Evolutionary conservation across 2,797 vertebrate genomes (phyloP).

Genomic region (Meda fulgida): DNA sequence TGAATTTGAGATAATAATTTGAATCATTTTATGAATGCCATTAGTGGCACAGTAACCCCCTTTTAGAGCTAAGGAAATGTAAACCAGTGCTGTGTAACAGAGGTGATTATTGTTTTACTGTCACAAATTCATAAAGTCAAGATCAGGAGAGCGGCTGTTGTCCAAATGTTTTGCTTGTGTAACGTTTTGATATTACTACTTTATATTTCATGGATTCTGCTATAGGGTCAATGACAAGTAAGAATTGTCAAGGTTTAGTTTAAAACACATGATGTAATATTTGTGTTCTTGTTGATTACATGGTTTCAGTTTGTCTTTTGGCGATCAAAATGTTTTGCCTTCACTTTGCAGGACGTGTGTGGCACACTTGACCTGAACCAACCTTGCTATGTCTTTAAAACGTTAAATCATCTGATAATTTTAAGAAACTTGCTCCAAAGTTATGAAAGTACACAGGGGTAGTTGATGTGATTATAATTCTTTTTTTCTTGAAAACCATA

Average conservation of each 20-base stretch:
- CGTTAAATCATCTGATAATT: too few relatives aligned
- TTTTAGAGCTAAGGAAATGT: conserved; percentile 37
- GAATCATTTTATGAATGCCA: background rate
- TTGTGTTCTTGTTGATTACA: background rate
- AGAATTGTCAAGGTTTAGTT: background rate
- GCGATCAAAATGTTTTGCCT: too few relatives aligned
- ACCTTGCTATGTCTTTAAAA: too few relatives aligned
- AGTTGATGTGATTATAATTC: background rate
- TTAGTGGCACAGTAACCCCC: conserved; percentile 10
- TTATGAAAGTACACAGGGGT: background rate
- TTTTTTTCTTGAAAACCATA: background rate
- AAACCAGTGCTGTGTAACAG: conserved; percentile 68
- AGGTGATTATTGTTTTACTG: conserved; percentile 62
- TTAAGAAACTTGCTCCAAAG: too few relatives aligned
- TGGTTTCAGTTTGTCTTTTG: background rate
- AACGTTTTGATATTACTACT: conserved; percentile 44
- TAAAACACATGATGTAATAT: background rate
- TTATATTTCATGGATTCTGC: background rate
- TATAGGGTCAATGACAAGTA: conserved; percentile 5
- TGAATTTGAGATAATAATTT: background rate
- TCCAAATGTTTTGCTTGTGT: conserved; percentile 29
- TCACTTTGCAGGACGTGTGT: too few relatives aligned
- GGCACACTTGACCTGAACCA: too few relatives aligned
- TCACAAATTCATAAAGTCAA: conserved; percentile 61
- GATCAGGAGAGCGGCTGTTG: conserved; percentile 40